Conservation (phyloP, 2,888 invertebrate genomes). For the Diarsia brunnea region DNA sequence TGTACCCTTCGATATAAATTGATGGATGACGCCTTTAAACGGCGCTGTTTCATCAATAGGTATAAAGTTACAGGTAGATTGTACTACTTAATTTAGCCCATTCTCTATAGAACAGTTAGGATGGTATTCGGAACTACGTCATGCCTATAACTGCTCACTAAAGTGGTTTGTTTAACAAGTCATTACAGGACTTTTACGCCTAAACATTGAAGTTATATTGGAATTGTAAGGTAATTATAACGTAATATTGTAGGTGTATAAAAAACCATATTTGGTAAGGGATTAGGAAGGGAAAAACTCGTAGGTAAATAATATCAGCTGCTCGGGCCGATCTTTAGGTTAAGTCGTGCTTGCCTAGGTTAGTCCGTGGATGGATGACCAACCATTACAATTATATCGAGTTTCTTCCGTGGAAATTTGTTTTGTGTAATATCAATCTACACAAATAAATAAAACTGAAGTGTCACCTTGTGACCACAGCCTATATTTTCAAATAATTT, state of each 20-base stretch:
- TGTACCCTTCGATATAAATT: constrained; percentile 12
- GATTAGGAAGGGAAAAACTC: no score
- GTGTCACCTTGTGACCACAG: no score
- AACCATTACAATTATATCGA: no score
- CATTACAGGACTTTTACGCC: constrained; percentile 19
- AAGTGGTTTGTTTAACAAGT: constrained; percentile 32
- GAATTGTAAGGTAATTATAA: constrained; percentile 5
- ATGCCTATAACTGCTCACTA: constrained; percentile 11
- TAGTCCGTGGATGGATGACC: no score
- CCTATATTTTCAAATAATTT: no score
- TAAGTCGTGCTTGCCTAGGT: no score
- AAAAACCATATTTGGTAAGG: background rate
- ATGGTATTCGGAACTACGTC: background rate
- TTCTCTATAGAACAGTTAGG: background rate
- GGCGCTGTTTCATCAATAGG: background rate
- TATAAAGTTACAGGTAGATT: background rate
- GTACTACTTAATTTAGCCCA: background rate
- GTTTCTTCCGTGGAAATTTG: no score
- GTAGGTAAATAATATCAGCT: no score
- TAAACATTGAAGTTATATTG: constrained; percentile 28
- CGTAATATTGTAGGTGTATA: background rate
- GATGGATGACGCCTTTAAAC: constrained; percentile 19
- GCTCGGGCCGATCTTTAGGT: no score
- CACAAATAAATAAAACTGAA: no score
- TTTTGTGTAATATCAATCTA: no score